Evolutionary conservation across 23 tunicate species (phyloP).

Genomic region (Aplidium turbinatum): DNA sequence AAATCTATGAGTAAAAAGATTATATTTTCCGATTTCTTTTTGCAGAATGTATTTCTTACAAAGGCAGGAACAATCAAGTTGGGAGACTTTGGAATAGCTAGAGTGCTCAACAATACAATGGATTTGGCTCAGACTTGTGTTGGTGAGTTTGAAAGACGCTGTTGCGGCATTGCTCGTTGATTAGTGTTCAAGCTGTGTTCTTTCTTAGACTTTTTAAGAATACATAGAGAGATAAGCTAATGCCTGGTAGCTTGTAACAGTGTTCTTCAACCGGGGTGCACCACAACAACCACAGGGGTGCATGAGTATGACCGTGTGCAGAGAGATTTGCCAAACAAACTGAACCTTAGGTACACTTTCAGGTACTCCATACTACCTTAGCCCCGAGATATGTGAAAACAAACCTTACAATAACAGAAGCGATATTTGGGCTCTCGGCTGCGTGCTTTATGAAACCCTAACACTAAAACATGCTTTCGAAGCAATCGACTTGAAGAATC

Average conservation of each 20-base stretch:
- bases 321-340: no score
- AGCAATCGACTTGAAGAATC: constrained; percentile 98
- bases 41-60: constrained; percentile 84
- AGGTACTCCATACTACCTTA: constrained; percentile 97
- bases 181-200: background rate
- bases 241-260: no score
- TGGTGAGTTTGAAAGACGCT: no score
- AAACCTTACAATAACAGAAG: constrained; percentile 95
- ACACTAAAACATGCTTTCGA: constrained; percentile 97
- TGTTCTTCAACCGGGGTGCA: no score
- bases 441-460: constrained; percentile 95
- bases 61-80: constrained; percentile 82
- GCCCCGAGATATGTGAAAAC: constrained; percentile 99
- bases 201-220: no score
- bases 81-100: constrained; percentile 99
- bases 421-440: constrained; percentile 98
- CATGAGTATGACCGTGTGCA: no score
- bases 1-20: no score
- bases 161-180: no score
- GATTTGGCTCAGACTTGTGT: constrained; percentile 98
- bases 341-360: background rate
- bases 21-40: no score
- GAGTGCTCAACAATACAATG: constrained; percentile 89
- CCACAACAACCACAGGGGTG: no score
- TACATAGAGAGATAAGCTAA: no score